phyloP scores from a whole-genome alignment of 2,888 invertebrate species.

The Eumacrocentrus americanus region DNA sequence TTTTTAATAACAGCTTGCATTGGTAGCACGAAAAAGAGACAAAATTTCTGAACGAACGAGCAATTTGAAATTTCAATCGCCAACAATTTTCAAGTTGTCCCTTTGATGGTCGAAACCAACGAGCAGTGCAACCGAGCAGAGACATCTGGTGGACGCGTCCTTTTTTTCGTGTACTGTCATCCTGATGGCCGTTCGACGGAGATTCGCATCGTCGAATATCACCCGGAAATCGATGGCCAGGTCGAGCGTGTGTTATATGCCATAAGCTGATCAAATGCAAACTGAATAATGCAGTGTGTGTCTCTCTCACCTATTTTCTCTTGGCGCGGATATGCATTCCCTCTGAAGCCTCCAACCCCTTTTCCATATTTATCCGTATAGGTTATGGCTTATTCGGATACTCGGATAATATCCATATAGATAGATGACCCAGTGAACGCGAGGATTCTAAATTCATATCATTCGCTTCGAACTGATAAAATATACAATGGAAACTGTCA shows the following conservation, averaged over 20 bases:
- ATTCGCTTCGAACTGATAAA: background rate
- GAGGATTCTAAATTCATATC: slow-evolving; percentile 1
- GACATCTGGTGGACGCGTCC: background rate
- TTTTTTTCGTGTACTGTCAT: background rate
- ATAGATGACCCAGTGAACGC: background rate
- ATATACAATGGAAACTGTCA: background rate
- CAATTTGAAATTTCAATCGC: background rate
- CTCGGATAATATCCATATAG: background rate
- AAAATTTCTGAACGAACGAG: background rate
- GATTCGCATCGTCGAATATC: slow-evolving; percentile 12
- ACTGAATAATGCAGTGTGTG: slow-evolving; percentile 33
- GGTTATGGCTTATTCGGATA: background rate
- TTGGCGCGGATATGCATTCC: background rate
- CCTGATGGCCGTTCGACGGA: background rate
- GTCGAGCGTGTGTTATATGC: slow-evolving; percentile 10
- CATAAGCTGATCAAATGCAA: slow-evolving; percentile 32
- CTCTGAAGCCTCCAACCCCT: background rate
- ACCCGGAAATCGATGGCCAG: slow-evolving; percentile 21
- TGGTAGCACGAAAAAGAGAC: background rate
- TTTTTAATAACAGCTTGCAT: no score
- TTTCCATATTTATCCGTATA: slow-evolving; percentile 14
- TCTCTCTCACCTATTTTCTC: slow-evolving; percentile 12
- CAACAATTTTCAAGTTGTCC: background rate
- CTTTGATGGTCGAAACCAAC: no score
- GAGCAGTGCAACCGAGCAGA: background rate